A percentile compares a stretch with the other conserved stretches of the same genome.
Evolutionary conservation across 1,140 invertebrate species (phyloP).

Genomic region (Lineus longissimus): DNA sequence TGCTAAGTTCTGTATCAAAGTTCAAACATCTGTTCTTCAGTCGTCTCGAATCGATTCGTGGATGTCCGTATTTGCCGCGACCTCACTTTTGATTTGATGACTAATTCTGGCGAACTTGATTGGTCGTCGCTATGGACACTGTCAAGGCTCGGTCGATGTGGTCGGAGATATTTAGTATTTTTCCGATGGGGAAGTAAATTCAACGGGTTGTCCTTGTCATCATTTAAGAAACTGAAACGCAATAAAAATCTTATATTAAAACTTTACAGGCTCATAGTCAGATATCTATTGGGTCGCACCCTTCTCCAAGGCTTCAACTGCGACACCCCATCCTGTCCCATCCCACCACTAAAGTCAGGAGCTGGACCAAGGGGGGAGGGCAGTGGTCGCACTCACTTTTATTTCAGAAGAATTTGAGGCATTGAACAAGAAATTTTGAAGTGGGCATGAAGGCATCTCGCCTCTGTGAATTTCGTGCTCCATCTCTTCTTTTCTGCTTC

Average conservation of each 20-base stretch:
- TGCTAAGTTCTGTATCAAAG: neutral
- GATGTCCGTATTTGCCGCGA: neutral
- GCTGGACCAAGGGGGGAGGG: too few relatives aligned
- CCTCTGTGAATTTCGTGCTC: too few relatives aligned
- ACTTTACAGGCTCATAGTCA: neutral
- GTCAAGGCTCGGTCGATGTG: neutral
- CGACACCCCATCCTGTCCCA: neutral
- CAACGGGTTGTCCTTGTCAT: constrained; percentile 1
- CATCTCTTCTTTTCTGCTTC: too few relatives aligned
- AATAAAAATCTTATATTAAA: neutral
- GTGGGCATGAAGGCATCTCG: too few relatives aligned
- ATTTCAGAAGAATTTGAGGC: too few relatives aligned
- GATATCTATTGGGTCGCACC: neutral
- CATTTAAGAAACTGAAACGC: neutral
- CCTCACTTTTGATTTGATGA: constrained; percentile 2
- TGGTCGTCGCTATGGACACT: neutral
- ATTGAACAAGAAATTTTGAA: too few relatives aligned
- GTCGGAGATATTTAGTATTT: neutral
- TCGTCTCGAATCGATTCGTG: neutral
- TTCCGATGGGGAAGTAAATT: neutral
- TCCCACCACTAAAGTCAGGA: neutral
- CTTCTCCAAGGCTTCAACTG: neutral
- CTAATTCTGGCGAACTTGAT: neutral
- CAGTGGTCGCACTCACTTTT: too few relatives aligned
- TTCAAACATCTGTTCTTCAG: neutral